phyloP scores from a whole-genome alignment of 2,113 vertebrate genomes.

The Pterophyllum scalare region DNA sequence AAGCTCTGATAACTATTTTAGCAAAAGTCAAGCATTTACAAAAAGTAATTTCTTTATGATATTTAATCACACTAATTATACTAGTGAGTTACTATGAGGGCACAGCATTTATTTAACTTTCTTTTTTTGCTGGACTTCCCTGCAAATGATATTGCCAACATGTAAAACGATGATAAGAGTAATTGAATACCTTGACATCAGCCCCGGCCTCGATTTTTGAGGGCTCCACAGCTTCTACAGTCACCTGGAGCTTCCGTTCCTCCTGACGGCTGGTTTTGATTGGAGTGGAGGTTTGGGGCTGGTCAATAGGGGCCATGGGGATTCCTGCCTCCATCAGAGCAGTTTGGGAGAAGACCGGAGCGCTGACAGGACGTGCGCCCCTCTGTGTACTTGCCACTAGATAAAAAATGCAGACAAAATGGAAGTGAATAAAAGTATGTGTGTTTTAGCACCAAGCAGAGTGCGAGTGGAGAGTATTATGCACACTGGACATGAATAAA shows the following conservation, averaged over 20 bases:
- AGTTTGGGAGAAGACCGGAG: slow-evolving; percentile 88
- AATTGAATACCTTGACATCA: slow-evolving; percentile 80
- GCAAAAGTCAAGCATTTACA: no score
- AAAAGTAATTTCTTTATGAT: no score
- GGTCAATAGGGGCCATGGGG: slow-evolving; percentile 70
- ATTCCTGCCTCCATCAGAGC: slow-evolving; percentile 79
- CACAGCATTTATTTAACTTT: background rate
- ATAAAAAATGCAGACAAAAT: slow-evolving; percentile 57
- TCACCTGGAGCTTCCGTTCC: slow-evolving; percentile 77
- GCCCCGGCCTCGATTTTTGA: slow-evolving; percentile 72
- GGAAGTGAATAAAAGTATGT: background rate
- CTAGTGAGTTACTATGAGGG: background rate
- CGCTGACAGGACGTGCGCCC: slow-evolving; percentile 89
- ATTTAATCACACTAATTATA: no score
- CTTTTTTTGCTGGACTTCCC: background rate
- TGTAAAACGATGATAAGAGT: background rate
- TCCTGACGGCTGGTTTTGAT: slow-evolving; percentile 74
- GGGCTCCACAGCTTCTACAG: slow-evolving; percentile 79
- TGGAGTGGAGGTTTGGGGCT: slow-evolving; percentile 76
- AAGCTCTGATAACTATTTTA: slow-evolving; percentile 29
- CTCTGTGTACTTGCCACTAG: slow-evolving; percentile 81
- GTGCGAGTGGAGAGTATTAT: background rate
- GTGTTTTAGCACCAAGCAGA: background rate
- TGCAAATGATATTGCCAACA: background rate
- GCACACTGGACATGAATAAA: background rate